phyloP scores from a whole-genome alignment of 2,888 invertebrate species.

The Scaptomyza parva region DNA sequence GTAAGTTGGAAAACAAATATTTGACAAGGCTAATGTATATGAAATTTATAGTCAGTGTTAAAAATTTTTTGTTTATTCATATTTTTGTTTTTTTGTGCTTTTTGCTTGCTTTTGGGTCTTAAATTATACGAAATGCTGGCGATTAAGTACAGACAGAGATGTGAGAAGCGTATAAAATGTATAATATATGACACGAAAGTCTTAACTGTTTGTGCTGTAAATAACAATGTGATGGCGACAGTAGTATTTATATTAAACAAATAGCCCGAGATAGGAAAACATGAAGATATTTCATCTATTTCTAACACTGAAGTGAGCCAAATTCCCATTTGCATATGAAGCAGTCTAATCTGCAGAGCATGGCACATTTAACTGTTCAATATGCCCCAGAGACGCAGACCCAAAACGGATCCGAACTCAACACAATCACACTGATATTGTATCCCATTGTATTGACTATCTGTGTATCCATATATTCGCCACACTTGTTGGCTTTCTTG shows the following conservation, averaged over 20 bases:
- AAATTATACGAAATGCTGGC: conserved; percentile 69
- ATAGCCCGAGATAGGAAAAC: conserved; percentile 36
- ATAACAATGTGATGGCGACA: conserved; percentile 59
- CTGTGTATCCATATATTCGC: conserved; percentile 32
- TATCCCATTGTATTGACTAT: conserved; percentile 34
- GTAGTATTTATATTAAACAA: conserved; percentile 48
- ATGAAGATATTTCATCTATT: conserved; percentile 54
- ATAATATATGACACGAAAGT: conserved; percentile 62
- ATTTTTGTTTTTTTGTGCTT: conserved; percentile 18
- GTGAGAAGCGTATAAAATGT: conserved; percentile 63
- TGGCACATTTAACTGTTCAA: conserved; percentile 66
- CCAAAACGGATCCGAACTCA: conserved; percentile 4
- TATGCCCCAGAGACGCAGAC: conserved; percentile 33
- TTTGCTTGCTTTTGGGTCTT: conserved; percentile 61
- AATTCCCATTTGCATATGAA: conserved; percentile 67
- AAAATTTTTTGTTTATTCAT: conserved; percentile 29
- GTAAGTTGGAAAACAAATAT: conserved; percentile 15
- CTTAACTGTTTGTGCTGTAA: conserved; percentile 74
- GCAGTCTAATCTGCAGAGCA: conserved; percentile 68
- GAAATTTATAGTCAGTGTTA: conserved; percentile 40
- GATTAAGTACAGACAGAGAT: conserved; percentile 44
- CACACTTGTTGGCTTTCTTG: conserved; percentile 34
- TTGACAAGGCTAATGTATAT: conserved; percentile 37
- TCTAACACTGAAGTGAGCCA: conserved; percentile 28
- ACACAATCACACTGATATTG: conserved; percentile 8